Percentiles rank a stretch among this genome's conserved stretches.
These are phyloP conservation scores for Popillia japonica DNA, from an alignment of 1,140 invertebrate genomes.

Conservation along the genomic window DNA sequence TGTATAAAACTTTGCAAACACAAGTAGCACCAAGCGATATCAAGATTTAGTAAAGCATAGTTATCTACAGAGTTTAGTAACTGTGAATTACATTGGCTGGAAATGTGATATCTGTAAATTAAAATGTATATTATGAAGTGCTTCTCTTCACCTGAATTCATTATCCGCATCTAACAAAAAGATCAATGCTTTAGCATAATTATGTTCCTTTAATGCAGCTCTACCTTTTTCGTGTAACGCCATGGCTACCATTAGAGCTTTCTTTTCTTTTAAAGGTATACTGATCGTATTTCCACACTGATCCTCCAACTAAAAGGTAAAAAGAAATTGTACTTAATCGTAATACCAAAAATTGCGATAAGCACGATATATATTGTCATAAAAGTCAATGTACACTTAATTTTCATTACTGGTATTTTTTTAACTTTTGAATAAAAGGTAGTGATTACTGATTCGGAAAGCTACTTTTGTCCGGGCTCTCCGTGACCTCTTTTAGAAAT, in stretches of 20 bases:
- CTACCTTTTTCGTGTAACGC: conserved; percentile 81
- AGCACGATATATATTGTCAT: no score
- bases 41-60: conserved; percentile 80
- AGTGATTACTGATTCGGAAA: no score
- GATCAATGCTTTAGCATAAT: conserved; percentile 74
- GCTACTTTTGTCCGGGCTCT: no score
- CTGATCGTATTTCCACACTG: conserved; percentile 76
- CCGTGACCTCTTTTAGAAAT: no score
- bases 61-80: conserved; percentile 79
- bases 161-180: conserved; percentile 79
- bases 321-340: no score
- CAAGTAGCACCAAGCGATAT: conserved; percentile 87
- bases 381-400: no score
- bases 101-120: conserved; percentile 43
- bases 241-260: conserved; percentile 75
- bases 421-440: no score
- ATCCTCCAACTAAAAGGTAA: conserved; percentile 71
- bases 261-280: conserved; percentile 71
- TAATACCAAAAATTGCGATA: no score
- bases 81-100: conserved; percentile 72
- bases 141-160: conserved; percentile 68
- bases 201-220: conserved; percentile 69
- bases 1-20: conserved; percentile 74
- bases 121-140: conserved; percentile 38
- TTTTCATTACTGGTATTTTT: no score